A percentile compares a stretch with the other conserved stretches of the same genome.
Conservation (phyloP, 2,888 invertebrate species). For the Cantharis nigra region DNA sequence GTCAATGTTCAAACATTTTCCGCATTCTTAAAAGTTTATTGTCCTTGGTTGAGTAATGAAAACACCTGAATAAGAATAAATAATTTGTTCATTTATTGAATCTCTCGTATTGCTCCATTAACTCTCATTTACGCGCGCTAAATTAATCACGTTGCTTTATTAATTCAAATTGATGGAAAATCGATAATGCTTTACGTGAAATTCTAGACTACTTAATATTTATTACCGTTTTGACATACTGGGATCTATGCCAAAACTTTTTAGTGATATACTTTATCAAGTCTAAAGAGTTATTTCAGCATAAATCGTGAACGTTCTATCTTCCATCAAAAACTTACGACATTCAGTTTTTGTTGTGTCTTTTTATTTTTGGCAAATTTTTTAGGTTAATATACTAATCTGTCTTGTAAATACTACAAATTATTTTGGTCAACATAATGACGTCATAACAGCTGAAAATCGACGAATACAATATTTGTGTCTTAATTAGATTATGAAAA, state of each 20-base stretch:
- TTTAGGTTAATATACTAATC: neutral
- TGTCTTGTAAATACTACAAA: neutral
- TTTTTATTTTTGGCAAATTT: conserved; percentile 4
- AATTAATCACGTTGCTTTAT: neutral
- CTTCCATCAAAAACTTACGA: neutral
- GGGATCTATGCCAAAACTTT: conserved; percentile 15
- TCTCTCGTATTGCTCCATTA: neutral
- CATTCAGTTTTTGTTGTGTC: neutral
- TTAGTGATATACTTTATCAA: neutral
- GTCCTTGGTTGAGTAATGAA: neutral
- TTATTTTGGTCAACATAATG: neutral
- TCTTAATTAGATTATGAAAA: conserved; percentile 10
- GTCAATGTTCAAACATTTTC: neutral
- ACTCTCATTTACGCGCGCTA: neutral
- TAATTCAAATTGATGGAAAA: neutral
- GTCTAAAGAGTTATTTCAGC: neutral
- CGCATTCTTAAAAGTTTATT: neutral
- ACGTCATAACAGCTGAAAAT: neutral
- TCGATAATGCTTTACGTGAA: neutral
- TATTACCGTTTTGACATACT: conserved; percentile 13
- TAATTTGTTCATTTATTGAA: neutral
- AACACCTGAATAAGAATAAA: neutral
- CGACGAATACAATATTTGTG: neutral
- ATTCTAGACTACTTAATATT: conserved; percentile 3
- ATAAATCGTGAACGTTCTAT: neutral